These are phyloP conservation scores for Pteropus alecto DNA, from an alignment of 2,113 vertebrate genomes.

Conservation along the genomic window DNA sequence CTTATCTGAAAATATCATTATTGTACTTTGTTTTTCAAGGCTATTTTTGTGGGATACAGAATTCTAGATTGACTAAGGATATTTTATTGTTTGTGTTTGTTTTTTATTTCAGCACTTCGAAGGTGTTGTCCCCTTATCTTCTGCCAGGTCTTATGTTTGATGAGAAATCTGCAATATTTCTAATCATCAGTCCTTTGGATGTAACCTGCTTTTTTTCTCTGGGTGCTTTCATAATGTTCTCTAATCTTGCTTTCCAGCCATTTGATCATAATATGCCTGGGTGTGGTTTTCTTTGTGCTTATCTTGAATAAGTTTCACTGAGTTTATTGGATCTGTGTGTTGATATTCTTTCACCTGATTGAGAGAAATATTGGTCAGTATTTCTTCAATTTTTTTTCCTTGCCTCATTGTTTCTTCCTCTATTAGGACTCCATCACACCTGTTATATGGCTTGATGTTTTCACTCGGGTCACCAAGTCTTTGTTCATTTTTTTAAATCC, in stretches of 20 bases:
- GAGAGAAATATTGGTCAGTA: neutral
- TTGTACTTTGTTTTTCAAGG: neutral
- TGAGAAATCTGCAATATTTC: neutral
- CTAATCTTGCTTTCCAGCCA: neutral
- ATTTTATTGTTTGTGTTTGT: neutral
- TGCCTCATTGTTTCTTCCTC: neutral
- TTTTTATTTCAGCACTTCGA: neutral
- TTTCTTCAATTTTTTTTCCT: neutral
- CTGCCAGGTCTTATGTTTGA: neutral
- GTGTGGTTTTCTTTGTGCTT: neutral
- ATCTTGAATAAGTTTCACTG: neutral
- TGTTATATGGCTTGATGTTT: neutral
- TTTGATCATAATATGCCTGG: neutral
- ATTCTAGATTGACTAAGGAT: neutral
- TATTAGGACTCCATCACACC: neutral
- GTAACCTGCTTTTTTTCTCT: neutral
- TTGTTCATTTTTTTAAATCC: neutral
- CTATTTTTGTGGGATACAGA: neutral
- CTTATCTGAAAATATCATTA: neutral
- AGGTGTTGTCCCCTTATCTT: neutral
- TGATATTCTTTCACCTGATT: neutral
- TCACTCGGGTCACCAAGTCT: neutral
- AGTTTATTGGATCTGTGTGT: neutral
- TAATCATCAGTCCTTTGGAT: neutral
- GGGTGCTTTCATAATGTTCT: neutral